Base-by-base conservation (phyloP, 2,888 invertebrate species). In the Cantharis rufa region DNA sequence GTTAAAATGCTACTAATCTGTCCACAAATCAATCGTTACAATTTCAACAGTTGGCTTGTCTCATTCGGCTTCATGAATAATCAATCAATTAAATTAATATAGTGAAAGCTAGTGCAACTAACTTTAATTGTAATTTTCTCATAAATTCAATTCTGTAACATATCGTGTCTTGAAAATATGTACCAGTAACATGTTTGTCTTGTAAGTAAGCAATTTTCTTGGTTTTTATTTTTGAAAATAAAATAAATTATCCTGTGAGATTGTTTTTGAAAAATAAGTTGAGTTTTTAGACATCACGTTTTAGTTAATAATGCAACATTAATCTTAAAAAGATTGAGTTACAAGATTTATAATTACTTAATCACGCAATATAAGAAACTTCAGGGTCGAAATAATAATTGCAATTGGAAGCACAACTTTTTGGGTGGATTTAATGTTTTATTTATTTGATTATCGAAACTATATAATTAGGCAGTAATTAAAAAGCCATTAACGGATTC, bases 301-400 rank as follows among this genome's bases (percentile, higher is more conserved):
- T 48, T 48, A 48, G 48, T 48, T 48, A 48, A 48, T 48, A 48
- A 48, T 48, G 64, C 64, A 66, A 66, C 64, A 66, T 66, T 66
- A 21, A 66, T 66, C 64, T 66, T 66, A 66, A 16, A 66, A 66
- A 66, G 64, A 16, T 21, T 66, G 24, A 66, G 64, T 66, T 21
- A 66, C 24, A 21, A 21, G 64, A 66, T 66, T 66, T 66, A 66
- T 66, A 21, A 66, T 66, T 66, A 66, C 64, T 66, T 66, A 66
- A 66, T 66, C 64, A 66, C 64, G 64, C 64, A 66, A 66, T 66
- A 66, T 66, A 66, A 66, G 64, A 66, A 66, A 66, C 24, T 66
- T 66, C 64, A 66, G 13, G 64, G 64, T 66, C 64, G 64, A 66
- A 66, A 66, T 66, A 48, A 48, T 48, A 66, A 66, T 66, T 66